phyloP scores from a whole-genome alignment of 2,113 vertebrate genomes.

The Gallinago jamesoni region DNA sequence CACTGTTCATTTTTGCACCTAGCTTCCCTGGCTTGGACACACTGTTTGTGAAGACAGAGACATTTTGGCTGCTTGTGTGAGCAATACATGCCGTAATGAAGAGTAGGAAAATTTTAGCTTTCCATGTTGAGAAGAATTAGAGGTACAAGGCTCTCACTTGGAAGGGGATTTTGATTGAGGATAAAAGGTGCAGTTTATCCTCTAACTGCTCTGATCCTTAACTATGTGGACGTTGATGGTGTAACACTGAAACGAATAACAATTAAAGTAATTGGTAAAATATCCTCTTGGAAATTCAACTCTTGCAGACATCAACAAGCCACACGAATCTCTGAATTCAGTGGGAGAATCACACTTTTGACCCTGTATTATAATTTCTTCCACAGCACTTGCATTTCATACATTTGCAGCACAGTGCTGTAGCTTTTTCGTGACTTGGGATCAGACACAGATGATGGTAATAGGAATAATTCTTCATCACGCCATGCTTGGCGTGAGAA shows the following conservation, averaged over 20 bases:
- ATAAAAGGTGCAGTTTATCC: background rate
- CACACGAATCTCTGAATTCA: background rate
- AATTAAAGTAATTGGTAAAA: background rate
- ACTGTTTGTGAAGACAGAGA: background rate
- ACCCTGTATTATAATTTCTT: background rate
- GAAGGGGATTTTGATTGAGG: background rate
- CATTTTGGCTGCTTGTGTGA: background rate
- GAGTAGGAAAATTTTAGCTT: background rate
- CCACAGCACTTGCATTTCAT: background rate
- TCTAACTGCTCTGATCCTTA: background rate
- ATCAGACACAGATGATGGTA: background rate
- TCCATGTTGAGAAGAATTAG: background rate
- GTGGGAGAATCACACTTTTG: background rate
- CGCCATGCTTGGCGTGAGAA: background rate
- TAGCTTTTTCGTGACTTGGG: slow-evolving; percentile 12
- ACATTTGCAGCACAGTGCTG: background rate
- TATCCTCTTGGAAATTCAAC: background rate
- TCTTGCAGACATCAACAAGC: background rate
- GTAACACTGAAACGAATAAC: background rate
- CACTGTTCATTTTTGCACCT: background rate
- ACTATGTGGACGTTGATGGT: background rate
- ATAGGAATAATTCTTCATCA: slow-evolving; percentile 6
- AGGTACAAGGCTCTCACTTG: background rate
- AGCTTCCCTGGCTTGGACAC: background rate
- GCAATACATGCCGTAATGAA: background rate